Base-by-base conservation (phyloP, 2,888 invertebrate genomes). In the Patella depressa region DNA sequence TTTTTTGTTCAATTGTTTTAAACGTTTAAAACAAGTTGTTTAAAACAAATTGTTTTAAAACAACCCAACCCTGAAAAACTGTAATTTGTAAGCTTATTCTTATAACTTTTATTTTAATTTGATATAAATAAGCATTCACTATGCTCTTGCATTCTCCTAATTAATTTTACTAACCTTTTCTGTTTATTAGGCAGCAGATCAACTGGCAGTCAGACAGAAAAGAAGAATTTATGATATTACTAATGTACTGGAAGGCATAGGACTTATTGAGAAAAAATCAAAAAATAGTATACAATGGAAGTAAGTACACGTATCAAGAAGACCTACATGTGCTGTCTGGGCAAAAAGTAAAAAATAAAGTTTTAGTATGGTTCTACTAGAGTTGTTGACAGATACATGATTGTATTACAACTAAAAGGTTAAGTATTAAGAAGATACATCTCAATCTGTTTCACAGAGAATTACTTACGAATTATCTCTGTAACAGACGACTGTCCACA, bases 201-300 rank as follows among this genome's bases (percentile, higher is more conserved):
- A 95, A 82, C 91, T 98, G 84, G 96, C 96, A 84, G 97, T 98
- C 0, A 86, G 92, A 75, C 97, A 97, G 91, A 97, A 97, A 91
- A 93, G 97, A 81, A 93, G 97, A 89, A 97, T 97, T 87, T 97
- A 97, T 90, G 97, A 97, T 90, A 98, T 97, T 81, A 97, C 97
- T 2, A 97, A 97, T 92, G 97, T 97, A 3, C 93, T 97, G 75
- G 97, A 97, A 93, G 97, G 97, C 34, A 97, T 97, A 88, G 97
- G 97, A 7, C 93, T 97, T 76, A 97, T 97, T 87, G 97, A 97
- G 90, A 97, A 97, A 92, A 95, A 95, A 88, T 96, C 96, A 87
- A 97, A 98, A 93, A 97, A 97, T 92, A 96, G 96, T 91, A 96
- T 97, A 89, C 96, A 97, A 91, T 97, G 97, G 97, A 97, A 96